phyloP scores from a whole-genome alignment of 2,888 invertebrate species.

The Tinea pellionella region DNA sequence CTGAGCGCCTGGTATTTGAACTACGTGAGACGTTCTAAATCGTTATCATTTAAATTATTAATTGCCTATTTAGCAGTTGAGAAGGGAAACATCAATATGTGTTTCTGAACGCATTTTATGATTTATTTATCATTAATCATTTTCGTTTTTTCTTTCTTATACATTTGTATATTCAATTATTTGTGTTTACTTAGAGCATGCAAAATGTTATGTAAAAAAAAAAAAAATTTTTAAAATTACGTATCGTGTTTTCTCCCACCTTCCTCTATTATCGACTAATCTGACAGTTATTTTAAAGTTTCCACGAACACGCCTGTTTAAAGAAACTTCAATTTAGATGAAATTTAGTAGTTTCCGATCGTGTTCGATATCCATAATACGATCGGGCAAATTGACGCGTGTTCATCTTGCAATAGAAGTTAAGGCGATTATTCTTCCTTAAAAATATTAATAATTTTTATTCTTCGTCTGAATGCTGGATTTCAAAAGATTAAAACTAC shows the following conservation, averaged over 20 bases:
- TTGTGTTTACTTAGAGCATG: too few species aligned
- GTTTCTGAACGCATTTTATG: conserved; percentile 20
- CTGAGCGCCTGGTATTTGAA: conserved; percentile 13
- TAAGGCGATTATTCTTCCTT: not conserved
- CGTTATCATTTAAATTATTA: conserved; percentile 55
- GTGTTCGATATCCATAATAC: conserved; percentile 2
- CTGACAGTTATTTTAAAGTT: not conserved
- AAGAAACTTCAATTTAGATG: not conserved
- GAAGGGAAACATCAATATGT: conserved; percentile 41
- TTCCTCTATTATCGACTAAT: not conserved
- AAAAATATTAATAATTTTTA: too few species aligned
- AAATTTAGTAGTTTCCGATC: not conserved
- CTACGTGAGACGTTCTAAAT: conserved; percentile 35
- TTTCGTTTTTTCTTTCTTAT: not conserved
- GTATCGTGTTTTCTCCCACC: too few species aligned
- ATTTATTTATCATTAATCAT: not conserved
- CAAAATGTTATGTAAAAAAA: too few species aligned
- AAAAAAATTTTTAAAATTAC: too few species aligned
- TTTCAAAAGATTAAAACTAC: too few species aligned
- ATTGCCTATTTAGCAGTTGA: conserved; percentile 51
- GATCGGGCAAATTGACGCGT: conserved; percentile 4
- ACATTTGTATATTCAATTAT: not conserved
- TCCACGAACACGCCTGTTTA: conserved; percentile 4
- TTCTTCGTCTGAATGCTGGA: too few species aligned
- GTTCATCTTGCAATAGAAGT: not conserved